Evolutionary conservation across 2,888 invertebrate genomes (phyloP).

Genomic region (Lithophane semibrunnea): DNA sequence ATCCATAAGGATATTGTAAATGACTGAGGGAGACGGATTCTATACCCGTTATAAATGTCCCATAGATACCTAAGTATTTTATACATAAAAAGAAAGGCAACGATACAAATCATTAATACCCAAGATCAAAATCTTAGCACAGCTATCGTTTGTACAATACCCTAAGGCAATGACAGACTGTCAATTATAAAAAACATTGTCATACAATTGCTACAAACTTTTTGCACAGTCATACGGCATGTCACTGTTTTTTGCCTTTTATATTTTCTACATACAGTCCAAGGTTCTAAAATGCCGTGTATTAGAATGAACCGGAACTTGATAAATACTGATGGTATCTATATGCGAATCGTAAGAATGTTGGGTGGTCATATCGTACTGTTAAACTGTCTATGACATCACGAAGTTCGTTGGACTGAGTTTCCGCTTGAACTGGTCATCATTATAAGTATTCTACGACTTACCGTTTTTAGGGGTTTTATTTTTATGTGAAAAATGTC

Average conservation of each 20-base stretch:
- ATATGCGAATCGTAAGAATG: constrained; percentile 19
- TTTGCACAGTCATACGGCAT: constrained; percentile 32
- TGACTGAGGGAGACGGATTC: not conserved
- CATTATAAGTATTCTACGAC: constrained; percentile 12
- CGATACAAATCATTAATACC: not conserved
- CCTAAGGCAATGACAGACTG: constrained; percentile 4
- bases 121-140: constrained; percentile 11
- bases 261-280: constrained; percentile 24
- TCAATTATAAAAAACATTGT: constrained; percentile 26
- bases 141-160: constrained; percentile 1
- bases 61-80: not conserved
- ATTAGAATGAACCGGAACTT: constrained; percentile 54
- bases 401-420: constrained; percentile 41
- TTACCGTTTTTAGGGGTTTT: not conserved
- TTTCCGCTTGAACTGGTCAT: constrained; percentile 45
- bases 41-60: not conserved
- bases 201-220: constrained; percentile 34
- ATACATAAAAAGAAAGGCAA: not conserved
- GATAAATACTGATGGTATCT: constrained; percentile 44
- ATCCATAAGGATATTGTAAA: not conserved
- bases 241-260: constrained; percentile 44
- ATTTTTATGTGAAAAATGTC: not conserved
- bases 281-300: constrained; percentile 32
- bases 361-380: constrained; percentile 22
- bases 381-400: constrained; percentile 49